These are phyloP conservation scores for Chelonus formosanus DNA, from an alignment of 2,888 invertebrate genomes.

Conservation along the genomic window DNA sequence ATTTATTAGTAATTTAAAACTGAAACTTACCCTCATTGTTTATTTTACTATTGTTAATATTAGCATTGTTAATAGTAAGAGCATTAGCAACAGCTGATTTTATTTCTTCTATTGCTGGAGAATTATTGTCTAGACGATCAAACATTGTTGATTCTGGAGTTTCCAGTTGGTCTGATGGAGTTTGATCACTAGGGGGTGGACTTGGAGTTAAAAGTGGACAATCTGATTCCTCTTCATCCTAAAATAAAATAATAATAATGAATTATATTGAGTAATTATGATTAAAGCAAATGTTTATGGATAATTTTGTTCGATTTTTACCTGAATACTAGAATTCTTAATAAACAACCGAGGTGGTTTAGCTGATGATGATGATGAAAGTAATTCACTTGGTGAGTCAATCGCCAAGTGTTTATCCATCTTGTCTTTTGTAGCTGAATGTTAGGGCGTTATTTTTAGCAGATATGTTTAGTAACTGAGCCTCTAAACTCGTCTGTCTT, in stretches of 20 bases:
- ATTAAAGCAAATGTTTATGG: too few relatives aligned
- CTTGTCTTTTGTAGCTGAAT: too few relatives aligned
- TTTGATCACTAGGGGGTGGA: conserved; percentile 68
- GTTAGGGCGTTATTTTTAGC: too few relatives aligned
- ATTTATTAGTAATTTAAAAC: too few relatives aligned
- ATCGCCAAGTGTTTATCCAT: too few relatives aligned
- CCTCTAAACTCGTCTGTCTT: too few relatives aligned
- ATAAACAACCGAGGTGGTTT: too few relatives aligned
- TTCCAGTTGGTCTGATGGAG: conserved; percentile 45
- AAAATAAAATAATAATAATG: conserved; percentile 14
- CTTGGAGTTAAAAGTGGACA: conserved; percentile 74
- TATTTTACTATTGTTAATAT: conserved; percentile 56
- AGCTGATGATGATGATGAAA: too few relatives aligned
- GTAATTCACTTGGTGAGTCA: too few relatives aligned
- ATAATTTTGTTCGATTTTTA: too few relatives aligned
- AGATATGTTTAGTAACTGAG: too few relatives aligned
- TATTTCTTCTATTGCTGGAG: conserved; percentile 45
- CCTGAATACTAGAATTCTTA: too few relatives aligned
- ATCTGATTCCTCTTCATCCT: conserved; percentile 73
- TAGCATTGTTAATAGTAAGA: conserved; percentile 57
- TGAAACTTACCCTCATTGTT: conserved; percentile 53
- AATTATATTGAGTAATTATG: conserved; percentile 17
- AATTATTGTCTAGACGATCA: conserved; percentile 51
- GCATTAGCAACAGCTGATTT: conserved; percentile 50
- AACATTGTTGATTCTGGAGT: conserved; percentile 45